Conservation (phyloP, 2,888 invertebrate genomes). For the Folsomia manolachei region DNA sequence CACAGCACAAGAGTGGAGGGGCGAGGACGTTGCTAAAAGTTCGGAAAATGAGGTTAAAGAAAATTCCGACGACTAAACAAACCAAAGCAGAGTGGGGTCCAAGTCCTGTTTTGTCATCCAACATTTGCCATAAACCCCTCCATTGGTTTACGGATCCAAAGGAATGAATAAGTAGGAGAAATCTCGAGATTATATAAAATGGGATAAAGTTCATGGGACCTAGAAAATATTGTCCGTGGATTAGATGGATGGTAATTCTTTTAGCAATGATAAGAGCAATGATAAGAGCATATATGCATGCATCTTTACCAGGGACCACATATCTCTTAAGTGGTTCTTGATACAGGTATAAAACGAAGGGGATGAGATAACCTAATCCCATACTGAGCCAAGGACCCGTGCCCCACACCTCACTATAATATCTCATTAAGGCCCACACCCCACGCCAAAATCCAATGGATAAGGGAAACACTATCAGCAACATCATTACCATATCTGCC, state of each 20-base stretch:
- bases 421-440: conserved; percentile 42
- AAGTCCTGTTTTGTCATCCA: conserved; percentile 67
- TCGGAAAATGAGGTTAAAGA: conserved; percentile 67
- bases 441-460: conserved; percentile 47
- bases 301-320: conserved; percentile 32
- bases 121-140: conserved; percentile 76
- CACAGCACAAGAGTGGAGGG: conserved; percentile 73
- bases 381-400: conserved; percentile 42
- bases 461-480: conserved; percentile 36
- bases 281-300: too few relatives aligned
- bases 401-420: conserved; percentile 30
- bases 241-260: too few relatives aligned
- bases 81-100: conserved; percentile 62
- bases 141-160: conserved; percentile 82
- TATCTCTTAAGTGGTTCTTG: conserved; percentile 61
- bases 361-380: conserved; percentile 63
- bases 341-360: conserved; percentile 66
- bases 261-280: too few relatives aligned
- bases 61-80: conserved; percentile 60
- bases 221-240: too few relatives aligned
- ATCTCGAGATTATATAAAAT: conserved; percentile 41
- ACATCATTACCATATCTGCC: conserved; percentile 27
- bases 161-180: conserved; percentile 40
- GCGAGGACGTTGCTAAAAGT: conserved; percentile 76
- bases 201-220: conserved; percentile 38